A percentile compares a stretch with the other conserved stretches of the same genome.
phyloP scores from a whole-genome alignment of 2,113 vertebrate genomes.

The Sakesphorus luctuosus region DNA sequence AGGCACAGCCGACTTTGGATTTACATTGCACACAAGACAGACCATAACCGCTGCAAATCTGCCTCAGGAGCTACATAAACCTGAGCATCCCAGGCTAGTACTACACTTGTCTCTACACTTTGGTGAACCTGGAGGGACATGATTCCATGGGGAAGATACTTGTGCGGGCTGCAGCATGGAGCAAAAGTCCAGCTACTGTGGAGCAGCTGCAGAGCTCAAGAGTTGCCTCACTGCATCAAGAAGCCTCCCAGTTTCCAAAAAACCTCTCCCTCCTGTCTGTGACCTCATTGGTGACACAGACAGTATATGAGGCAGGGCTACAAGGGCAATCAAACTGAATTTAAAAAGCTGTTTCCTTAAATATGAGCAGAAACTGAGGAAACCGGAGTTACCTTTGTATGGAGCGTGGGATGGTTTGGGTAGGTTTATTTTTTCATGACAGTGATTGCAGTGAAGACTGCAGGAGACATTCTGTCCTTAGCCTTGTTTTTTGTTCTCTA shows the following conservation, averaged over 20 bases:
- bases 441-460: neutral
- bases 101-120: accelerated
- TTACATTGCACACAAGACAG: neutral
- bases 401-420: neutral
- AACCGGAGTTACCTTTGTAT: neutral
- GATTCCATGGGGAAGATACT: neutral
- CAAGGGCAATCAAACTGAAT: neutral
- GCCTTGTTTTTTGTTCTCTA: neutral
- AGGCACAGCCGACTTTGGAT: neutral
- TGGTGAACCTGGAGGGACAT: accelerated
- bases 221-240: neutral
- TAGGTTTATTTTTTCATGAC: neutral
- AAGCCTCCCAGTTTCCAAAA: neutral
- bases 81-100: neutral
- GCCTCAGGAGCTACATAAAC: neutral
- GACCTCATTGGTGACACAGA: neutral
- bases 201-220: neutral
- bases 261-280: neutral
- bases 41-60: neutral
- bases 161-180: neutral
- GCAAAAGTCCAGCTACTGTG: neutral
- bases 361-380: neutral
- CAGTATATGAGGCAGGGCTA: accelerated
- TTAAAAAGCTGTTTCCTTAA: neutral
- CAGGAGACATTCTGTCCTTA: neutral